These are phyloP conservation scores for Leptopilina myrica DNA, from an alignment of 2,888 invertebrate genomes.

Conservation along the genomic window DNA sequence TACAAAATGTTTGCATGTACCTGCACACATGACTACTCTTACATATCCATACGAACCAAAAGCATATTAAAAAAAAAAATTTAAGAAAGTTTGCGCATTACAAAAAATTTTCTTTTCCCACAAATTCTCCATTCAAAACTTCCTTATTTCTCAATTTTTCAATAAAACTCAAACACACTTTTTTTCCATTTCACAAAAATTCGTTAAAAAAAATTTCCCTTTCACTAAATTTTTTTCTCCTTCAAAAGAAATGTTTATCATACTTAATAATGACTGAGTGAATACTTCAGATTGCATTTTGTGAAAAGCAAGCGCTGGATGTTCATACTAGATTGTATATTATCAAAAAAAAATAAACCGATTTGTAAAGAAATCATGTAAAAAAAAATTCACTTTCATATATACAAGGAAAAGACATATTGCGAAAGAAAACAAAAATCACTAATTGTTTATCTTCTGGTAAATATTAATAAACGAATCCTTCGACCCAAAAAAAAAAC, in stretches of 20 bases:
- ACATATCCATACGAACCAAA: slow-evolving; percentile 33
- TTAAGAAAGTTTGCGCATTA: slow-evolving; percentile 29
- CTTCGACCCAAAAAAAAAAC: not conserved
- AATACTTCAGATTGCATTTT: not conserved
- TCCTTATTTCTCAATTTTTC: not conserved
- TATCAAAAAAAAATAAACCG: not conserved
- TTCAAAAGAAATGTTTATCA: too few species aligned
- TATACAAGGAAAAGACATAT: not conserved
- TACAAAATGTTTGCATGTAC: slow-evolving; percentile 25
- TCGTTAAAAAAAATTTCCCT: not conserved
- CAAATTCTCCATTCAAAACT: not conserved
- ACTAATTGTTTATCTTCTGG: slow-evolving; percentile 2
- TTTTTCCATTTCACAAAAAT: too few species aligned
- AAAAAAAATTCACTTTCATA: slow-evolving; percentile 10
- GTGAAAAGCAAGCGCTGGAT: slow-evolving; percentile 14
- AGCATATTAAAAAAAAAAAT: not conserved
- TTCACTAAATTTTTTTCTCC: not conserved
- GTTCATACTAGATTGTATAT: slow-evolving; percentile 14
- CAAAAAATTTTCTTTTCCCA: not conserved
- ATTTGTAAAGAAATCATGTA: slow-evolving; percentile 19
- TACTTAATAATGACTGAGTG: slow-evolving; percentile 5
- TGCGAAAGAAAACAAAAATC: not conserved
- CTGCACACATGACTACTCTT: slow-evolving; percentile 31
- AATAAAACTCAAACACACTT: too few species aligned
- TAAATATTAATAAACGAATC: slow-evolving; percentile 5